Evolutionary conservation across 2,888 invertebrate species (phyloP), one percentile per base, ranked within the genome.

Genomic region (Tetanocera ferruginea): DNA sequence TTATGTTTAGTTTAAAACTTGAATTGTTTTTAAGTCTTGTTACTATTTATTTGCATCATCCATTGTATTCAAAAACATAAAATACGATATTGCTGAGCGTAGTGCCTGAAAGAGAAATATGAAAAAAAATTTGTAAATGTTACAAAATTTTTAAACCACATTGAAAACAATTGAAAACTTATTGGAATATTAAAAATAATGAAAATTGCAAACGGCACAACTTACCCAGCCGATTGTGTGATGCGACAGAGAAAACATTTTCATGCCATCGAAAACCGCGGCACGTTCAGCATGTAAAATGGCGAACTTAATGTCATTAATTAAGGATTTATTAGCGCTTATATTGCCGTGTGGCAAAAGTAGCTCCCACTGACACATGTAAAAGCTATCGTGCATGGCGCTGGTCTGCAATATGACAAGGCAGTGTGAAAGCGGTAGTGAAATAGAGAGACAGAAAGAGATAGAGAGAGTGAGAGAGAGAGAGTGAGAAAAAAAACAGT

Each of bases 61-160:
- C 76, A 78, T 78, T 6, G 78, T 80, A 37, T 80, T 80, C 19
- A 80, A 23, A 55, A 80, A 78, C 78, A 78, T 80, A 25, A 78
- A 76, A 57, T 23, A 23, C 23, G 23, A 80, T 11, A 77, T 25
- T 31, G 76, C 77, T 6, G 77, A 55, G 17, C 76, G 77, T 4
- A 77, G 69, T 6, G 67, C 77, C 77, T 79, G 11, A 17, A 64
- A 51, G 3, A 52, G 19, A 34, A 11, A n/a, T n/a, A n/a, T n/a
- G 43, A 43, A 3, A 3, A 55, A 69, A 51, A 43, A 37, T 14
- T 19, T 37, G 9, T n/a, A 25, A 74, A n/a, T 62, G 17, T 28
- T 52, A 23, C 19, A 28, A 28, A 25, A 70, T 23, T 52, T 70
- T 52, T 70, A 49, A 17, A 0, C 3, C 28, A 51, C n/a, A n/a